Percentiles rank a stretch among this genome's conserved stretches.
phyloP scores from a whole-genome alignment of 2,888 invertebrate species.

The Leucophenga maculata region DNA sequence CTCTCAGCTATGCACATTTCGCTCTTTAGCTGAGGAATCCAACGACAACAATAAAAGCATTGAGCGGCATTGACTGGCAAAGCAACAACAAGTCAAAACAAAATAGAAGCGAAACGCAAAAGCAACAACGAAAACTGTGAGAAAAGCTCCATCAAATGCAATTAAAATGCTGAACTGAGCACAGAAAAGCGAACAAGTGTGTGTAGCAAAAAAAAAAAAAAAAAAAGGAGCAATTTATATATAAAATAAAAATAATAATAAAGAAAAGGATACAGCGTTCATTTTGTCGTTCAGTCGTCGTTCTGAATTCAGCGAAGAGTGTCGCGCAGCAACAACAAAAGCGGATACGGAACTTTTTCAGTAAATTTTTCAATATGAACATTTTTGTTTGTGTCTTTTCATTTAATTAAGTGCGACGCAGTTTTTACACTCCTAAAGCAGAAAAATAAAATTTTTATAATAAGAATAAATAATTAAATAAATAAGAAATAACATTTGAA shows the following conservation, averaged over 20 bases:
- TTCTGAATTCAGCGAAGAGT: conserved; percentile 57
- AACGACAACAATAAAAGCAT: neutral
- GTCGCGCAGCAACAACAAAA: conserved; percentile 39
- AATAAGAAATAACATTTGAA: neutral
- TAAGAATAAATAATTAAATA: neutral
- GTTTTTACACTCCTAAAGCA: conserved; percentile 44
- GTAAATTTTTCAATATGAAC: neutral
- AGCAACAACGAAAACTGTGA: conserved; percentile 38
- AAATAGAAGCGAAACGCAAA: conserved; percentile 27
- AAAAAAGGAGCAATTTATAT: conserved; percentile 7
- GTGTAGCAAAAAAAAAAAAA: conserved; percentile 56
- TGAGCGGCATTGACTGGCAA: neutral
- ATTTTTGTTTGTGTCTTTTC: conserved; percentile 14
- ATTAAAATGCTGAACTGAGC: conserved; percentile 29
- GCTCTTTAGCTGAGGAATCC: neutral
- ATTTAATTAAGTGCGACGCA: conserved; percentile 45
- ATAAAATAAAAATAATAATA: conserved; percentile 4
- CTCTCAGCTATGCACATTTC: too few species aligned
- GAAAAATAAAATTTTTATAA: neutral
- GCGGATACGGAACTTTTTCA: too few species aligned
- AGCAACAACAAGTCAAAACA: conserved; percentile 11
- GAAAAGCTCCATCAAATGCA: conserved; percentile 46
- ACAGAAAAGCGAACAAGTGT: conserved; percentile 69
- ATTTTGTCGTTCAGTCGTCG: conserved; percentile 55
- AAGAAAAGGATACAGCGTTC: conserved; percentile 1